These are phyloP conservation scores for Drosophila lacicola DNA, from an alignment of 2,888 invertebrate species.

Conservation along the genomic window DNA sequence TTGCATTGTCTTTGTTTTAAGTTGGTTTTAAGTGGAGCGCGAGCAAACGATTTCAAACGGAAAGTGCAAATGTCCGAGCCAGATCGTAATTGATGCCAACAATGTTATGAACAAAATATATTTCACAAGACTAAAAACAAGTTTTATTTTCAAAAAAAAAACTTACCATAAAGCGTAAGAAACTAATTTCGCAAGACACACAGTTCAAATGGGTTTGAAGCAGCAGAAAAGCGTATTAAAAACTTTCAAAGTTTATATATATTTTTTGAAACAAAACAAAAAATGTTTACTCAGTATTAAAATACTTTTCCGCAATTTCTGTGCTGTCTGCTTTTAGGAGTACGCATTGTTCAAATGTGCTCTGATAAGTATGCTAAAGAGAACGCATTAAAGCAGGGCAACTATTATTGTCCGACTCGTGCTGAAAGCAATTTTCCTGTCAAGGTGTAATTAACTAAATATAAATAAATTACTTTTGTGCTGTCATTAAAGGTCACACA, in stretches of 20 bases:
- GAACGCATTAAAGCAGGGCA: not conserved
- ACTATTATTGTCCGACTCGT: not conserved
- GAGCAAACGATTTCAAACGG: slow-evolving; percentile 3
- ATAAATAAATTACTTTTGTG: slow-evolving; percentile 21
- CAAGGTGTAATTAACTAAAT: slow-evolving; percentile 21
- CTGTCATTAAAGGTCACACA: not conserved
- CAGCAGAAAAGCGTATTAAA: not conserved
- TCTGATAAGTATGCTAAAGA: slow-evolving; percentile 25
- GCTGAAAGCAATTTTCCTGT: slow-evolving; percentile 2
- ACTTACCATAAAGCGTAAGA: too few relatives aligned
- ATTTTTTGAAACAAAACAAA: not conserved
- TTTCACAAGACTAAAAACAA: too few relatives aligned
- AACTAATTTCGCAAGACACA: too few relatives aligned
- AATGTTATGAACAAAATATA: too few relatives aligned
- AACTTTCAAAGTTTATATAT: not conserved
- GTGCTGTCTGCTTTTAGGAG: not conserved
- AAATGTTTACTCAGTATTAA: not conserved
- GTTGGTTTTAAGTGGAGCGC: slow-evolving; percentile 17
- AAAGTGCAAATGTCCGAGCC: slow-evolving; percentile 18
- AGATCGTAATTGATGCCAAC: slow-evolving; percentile 3
- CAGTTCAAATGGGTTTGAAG: too few relatives aligned
- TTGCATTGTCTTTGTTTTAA: slow-evolving; percentile 43
- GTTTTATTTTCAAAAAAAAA: too few relatives aligned
- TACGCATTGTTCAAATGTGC: not conserved
- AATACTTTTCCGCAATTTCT: not conserved